Evolutionary conservation across 2,888 invertebrate species (phyloP).

Genomic region (Caenorhabditis sp.): DNA sequence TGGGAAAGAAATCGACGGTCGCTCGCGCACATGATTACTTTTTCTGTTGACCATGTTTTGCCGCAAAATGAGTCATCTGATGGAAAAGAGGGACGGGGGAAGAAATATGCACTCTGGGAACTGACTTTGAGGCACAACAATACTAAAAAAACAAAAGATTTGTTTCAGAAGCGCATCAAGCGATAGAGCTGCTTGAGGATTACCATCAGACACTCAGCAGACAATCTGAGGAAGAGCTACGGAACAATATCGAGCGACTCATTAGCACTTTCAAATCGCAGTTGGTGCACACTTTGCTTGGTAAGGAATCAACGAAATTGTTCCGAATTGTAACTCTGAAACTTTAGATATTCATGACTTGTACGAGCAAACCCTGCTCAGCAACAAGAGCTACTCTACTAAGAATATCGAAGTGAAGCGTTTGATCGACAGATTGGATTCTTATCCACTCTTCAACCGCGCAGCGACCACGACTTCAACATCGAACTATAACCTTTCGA

Average conservation of each 20-base stretch:
- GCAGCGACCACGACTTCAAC: slow-evolving; percentile 42
- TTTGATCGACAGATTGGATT: slow-evolving; percentile 88
- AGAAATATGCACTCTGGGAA: slow-evolving; percentile 3
- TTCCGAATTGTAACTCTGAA: no score
- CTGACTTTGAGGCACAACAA: not conserved
- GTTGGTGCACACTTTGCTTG: slow-evolving; percentile 96
- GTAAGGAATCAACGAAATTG: slow-evolving; percentile 82
- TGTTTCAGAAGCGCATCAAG: slow-evolving; percentile 91
- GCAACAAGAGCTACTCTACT: slow-evolving; percentile 95
- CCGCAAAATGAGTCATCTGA: slow-evolving; percentile 43
- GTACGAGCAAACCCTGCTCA: slow-evolving; percentile 95
- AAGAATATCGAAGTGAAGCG: slow-evolving; percentile 86
- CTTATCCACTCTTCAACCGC: slow-evolving; percentile 64
- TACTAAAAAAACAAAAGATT: no score
- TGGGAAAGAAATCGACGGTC: slow-evolving; percentile 31
- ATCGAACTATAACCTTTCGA: slow-evolving; percentile 45
- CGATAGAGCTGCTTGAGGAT: slow-evolving; percentile 96
- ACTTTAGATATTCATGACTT: slow-evolving; percentile 99
- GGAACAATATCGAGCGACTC: slow-evolving; percentile 95
- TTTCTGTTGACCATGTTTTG: slow-evolving; percentile 50
- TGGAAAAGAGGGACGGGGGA: not conserved
- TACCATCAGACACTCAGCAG: slow-evolving; percentile 94
- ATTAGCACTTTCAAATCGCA: slow-evolving; percentile 98
- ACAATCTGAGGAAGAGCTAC: slow-evolving; percentile 92
- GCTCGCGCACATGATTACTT: slow-evolving; percentile 47